These are phyloP conservation scores for Sinonovacula constricta DNA, from an alignment of 1,140 invertebrate genomes.

Conservation along the genomic window DNA sequence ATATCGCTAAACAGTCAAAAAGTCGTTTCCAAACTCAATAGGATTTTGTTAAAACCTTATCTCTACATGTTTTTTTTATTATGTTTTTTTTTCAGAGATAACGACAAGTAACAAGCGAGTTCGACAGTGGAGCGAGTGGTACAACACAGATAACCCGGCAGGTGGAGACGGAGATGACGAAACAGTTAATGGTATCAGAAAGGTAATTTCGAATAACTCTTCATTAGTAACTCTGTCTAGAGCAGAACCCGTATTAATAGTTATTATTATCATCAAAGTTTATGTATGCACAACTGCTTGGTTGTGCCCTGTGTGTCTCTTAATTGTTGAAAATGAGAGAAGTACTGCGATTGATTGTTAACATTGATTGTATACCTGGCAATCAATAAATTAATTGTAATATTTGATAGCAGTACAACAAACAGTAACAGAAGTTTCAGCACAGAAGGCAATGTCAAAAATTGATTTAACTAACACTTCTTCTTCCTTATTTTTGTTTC, in stretches of 20 bases:
- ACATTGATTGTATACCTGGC: not conserved
- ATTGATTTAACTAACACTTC: no score
- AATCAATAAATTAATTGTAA: not conserved
- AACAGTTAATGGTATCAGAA: conserved; percentile 19
- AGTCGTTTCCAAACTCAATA: no score
- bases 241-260: not conserved
- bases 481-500: no score
- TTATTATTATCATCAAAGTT: not conserved
- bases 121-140: conserved; percentile 22
- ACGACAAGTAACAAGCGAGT: not conserved
- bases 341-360: not conserved
- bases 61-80: not conserved
- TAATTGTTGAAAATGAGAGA: not conserved
- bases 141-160: conserved; percentile 31
- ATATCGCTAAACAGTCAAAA: no score
- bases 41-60: no score
- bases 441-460: not conserved
- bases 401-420: no score
- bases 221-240: not conserved
- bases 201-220: conserved; percentile 10
- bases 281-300: no score
- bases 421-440: not conserved
- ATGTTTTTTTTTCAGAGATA: not conserved
- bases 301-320: no score
- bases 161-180: conserved; percentile 17